Evolutionary conservation across 2,888 invertebrate species (phyloP), one percentile per base, ranked within the genome.

Genomic region (Dione vanillae): DNA sequence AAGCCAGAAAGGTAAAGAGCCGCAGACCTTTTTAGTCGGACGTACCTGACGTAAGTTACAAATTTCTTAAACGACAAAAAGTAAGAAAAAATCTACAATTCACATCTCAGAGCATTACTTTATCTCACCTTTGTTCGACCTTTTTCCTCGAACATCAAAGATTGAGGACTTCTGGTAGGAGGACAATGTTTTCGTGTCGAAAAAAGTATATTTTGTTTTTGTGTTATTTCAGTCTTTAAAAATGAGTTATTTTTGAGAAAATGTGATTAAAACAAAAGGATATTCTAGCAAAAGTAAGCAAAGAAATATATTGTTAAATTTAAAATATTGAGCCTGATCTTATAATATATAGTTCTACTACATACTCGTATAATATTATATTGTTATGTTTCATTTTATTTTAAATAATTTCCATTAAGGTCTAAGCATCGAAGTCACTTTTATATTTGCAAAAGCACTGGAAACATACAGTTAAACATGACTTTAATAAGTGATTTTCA

Each of bases 91-190:
- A 58, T 69, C 70, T 69, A 71, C 74, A 74, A 72, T 75, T 74
- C 72, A 65, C 71, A 71, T 75, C 67, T 69, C 54, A 72, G 72
- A 66, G 71, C 70, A 67, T 75, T 79, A 82, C 77, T 83, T 82
- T 80, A 83, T 81, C 81, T 81, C 80, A 82, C 82, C 80, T 84
- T 80, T 78, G 80, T 79, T 51, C 72, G 62, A 65, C 68, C 70
- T 74, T 70, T 65, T 73, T 72, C 69, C 69, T 66, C 61, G 52
- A 64, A 81, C 85, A 85, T 85, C 84, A 85, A 86, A 86, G 82
- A 84, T 84, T 83, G 82, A 84, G 80, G 74, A 78, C 75, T 77
- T 66, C 43, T 67, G 5, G 14, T 68, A 59, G 52, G 62, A 51
- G 70, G 58, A 41, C 70, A 16, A 54, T 65, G 45, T 6, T 37